Evolutionary conservation across 1,140 invertebrate genomes (phyloP).

Genomic region (Chrysoperla carnea): DNA sequence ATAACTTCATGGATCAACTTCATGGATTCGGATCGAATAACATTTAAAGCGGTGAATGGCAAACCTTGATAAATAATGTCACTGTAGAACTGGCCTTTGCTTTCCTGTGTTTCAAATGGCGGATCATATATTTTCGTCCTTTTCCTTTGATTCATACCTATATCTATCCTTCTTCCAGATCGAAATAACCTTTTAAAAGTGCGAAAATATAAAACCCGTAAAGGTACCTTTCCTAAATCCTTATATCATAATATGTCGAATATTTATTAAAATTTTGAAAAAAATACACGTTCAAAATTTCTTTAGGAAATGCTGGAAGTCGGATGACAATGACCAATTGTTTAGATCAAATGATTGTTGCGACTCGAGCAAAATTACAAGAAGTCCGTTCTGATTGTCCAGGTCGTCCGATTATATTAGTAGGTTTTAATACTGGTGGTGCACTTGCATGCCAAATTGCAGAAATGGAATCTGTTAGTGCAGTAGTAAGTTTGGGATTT

Average conservation of each 20-base stretch:
- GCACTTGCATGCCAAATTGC: conserved; percentile 51
- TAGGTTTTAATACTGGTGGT: conserved; percentile 60
- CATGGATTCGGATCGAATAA: too few relatives aligned
- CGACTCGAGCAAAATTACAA: conserved; percentile 47
- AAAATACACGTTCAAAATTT: background rate
- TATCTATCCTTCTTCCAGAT: background rate
- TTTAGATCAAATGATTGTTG: conserved; percentile 49
- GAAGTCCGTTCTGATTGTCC: conserved; percentile 48
- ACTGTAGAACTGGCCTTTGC: too few relatives aligned
- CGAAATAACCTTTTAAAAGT: conserved; percentile 12
- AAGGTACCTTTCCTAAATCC: conserved; percentile 10
- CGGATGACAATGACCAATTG: conserved; percentile 34
- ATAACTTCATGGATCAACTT: too few relatives aligned
- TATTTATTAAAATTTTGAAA: background rate
- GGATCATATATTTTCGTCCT: too few relatives aligned
- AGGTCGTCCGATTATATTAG: conserved; percentile 52
- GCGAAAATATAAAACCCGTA: conserved; percentile 15
- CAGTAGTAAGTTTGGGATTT: conserved; percentile 65
- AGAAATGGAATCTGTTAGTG: conserved; percentile 42
- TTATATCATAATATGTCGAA: too few relatives aligned
- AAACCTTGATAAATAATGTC: too few relatives aligned
- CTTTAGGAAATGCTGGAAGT: conserved; percentile 20
- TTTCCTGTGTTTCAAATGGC: too few relatives aligned
- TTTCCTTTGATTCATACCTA: too few relatives aligned
- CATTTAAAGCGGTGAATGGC: too few relatives aligned